phyloP scores from a whole-genome alignment of 2,888 invertebrate species.

The Harpalus rubripes region DNA sequence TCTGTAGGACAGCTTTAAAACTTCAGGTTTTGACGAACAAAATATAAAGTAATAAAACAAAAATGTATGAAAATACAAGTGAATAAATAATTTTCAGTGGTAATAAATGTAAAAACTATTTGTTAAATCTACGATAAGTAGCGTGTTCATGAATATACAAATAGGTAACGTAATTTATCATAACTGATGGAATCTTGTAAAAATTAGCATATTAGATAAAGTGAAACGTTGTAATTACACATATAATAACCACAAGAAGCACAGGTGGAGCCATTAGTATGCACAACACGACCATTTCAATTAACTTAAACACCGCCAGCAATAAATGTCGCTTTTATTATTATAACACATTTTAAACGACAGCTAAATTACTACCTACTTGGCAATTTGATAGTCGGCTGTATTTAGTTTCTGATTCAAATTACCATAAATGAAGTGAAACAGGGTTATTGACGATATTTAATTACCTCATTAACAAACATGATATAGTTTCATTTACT shows the following conservation, averaged over 20 bases:
- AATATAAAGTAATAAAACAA: no score
- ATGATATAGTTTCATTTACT: neutral
- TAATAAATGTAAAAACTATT: neutral
- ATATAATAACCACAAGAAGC: conserved; percentile 22
- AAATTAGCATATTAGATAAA: conserved; percentile 47
- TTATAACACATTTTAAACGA: conserved; percentile 42
- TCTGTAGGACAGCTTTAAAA: no score
- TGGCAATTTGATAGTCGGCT: neutral
- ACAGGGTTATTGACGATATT: neutral
- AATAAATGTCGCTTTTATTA: conserved; percentile 43
- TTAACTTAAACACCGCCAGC: conserved; percentile 23
- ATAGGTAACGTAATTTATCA: neutral
- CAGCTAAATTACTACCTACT: conserved; percentile 37
- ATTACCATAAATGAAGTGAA: conserved; percentile 1
- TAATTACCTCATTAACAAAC: neutral
- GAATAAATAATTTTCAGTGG: no score
- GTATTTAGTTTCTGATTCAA: neutral
- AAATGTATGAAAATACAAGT: no score
- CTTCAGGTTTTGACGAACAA: no score
- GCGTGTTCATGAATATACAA: neutral
- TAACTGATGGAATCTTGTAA: conserved; percentile 46
- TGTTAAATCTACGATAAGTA: neutral
- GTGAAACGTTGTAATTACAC: conserved; percentile 18
- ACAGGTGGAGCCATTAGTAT: conserved; percentile 36
- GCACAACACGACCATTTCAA: conserved; percentile 25